Percentiles rank a stretch among this genome's conserved stretches.
Evolutionary conservation across 2,797 vertebrate genomes (phyloP).

Genomic region (Paramormyrops hopkinsi): DNA sequence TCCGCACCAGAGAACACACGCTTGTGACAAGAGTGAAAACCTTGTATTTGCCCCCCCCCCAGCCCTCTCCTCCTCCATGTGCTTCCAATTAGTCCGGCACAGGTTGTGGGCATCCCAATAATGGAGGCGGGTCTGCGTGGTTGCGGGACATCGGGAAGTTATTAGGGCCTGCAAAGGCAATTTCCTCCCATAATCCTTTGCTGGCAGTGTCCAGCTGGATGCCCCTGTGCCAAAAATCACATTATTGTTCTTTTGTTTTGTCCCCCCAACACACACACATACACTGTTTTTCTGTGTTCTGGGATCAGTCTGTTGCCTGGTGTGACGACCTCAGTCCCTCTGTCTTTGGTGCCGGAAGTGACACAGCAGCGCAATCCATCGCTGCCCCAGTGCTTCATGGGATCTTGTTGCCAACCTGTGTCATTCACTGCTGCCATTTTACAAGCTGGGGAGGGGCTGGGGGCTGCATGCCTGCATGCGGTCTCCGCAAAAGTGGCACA

Average conservation of each 20-base stretch:
- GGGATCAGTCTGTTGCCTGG: neutral
- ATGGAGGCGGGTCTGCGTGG: conserved; percentile 21
- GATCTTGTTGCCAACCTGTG: neutral
- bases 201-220: conserved; percentile 25
- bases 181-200: conserved; percentile 30
- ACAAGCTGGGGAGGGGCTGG: neutral
- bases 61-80: conserved; percentile 17
- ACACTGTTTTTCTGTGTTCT: neutral
- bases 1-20: neutral
- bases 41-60: neutral
- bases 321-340: neutral
- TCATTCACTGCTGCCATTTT: neutral
- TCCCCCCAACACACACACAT: conserved; percentile 10
- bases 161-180: conserved; percentile 25
- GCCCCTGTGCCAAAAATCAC: conserved; percentile 27
- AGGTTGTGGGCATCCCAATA: conserved; percentile 21
- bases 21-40: conserved; percentile 12
- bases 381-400: neutral
- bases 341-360: neutral
- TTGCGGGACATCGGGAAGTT: conserved; percentile 30
- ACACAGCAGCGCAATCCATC: neutral
- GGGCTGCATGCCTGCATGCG: neutral
- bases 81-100: conserved; percentile 26
- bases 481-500: neutral
- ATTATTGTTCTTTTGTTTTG: conserved; percentile 16